Evolutionary conservation across 2,888 invertebrate genomes (phyloP), one percentile per base, ranked within the genome.

Genomic region (Clepsis dumicolana): DNA sequence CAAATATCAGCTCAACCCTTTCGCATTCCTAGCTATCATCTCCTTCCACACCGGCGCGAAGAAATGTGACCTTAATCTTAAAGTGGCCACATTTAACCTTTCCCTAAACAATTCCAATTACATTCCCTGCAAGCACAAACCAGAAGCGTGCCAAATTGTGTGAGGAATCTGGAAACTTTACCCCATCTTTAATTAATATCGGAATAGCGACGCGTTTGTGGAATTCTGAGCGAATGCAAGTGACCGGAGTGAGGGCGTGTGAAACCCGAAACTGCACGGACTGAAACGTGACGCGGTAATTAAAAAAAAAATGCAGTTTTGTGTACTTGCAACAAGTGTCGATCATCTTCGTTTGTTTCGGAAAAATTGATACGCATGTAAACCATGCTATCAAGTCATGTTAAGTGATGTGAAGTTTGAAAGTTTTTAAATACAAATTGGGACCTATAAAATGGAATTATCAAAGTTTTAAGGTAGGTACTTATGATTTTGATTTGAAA

Each of bases 91-190:
- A 88, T 87, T 87, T 87, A 84, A 84, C 80, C 81, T 81, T 76
- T 77, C 80, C 70, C 73, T 74, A 81, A 91, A 91, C 91, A 90
- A 91, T 90, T 91, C 88, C 89, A 91, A 91, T 91, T 90, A 90
- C 88, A 90, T 86, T 88, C 85, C 82, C 52, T 27, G 60, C 65
- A 72, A 79, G 80, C 80, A 81, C 80, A 85, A 86, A 84, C 84
- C 79, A 74, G 80, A 77, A 63, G 79, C 75, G 80, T 73, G 77
- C 80, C 80, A 75, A 85, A 84, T 80, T 80, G 84, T 84, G 83
- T 83, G 81, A 80, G 85, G 86, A 86, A 88, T 88, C 82, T 77
- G 71, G 74, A 76, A 88, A 90, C 81, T 90, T 90, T 85, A 80
- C 77, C 77, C 81, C 81, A 81, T 86, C 86, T 88, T 88, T 85